Evolutionary conservation across 2,113 vertebrate species (phyloP).

Genomic region (Microtus richardsoni): DNA sequence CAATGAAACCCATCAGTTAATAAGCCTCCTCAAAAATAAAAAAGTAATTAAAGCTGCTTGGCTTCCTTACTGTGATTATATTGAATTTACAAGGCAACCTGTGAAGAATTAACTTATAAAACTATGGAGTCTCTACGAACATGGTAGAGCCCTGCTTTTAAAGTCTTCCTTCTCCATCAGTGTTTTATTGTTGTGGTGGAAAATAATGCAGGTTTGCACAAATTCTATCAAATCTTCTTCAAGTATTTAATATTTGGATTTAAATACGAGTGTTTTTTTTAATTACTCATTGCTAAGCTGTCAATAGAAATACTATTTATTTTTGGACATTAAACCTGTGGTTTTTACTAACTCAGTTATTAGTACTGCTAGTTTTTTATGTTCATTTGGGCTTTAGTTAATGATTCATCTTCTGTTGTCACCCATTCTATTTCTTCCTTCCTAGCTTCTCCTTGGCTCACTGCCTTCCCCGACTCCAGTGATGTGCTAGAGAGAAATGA

Average conservation of each 20-base stretch:
- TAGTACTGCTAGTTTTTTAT: background rate
- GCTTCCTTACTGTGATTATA: background rate
- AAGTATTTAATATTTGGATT: background rate
- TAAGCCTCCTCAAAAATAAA: background rate
- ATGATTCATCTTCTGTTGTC: background rate
- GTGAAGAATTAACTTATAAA: background rate
- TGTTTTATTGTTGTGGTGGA: background rate
- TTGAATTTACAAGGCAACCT: background rate
- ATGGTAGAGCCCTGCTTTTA: background rate
- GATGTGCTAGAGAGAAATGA: background rate
- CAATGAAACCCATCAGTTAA: background rate
- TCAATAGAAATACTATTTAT: background rate
- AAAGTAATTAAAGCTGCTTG: background rate
- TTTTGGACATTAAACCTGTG: background rate
- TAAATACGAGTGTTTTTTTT: background rate
- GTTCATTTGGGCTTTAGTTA: background rate
- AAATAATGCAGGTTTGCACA: background rate
- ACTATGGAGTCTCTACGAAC: background rate
- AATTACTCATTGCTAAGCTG: background rate
- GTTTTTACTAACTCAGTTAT: background rate
- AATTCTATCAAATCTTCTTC: background rate
- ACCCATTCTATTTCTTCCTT: background rate
- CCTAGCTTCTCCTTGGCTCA: background rate
- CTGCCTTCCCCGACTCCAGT: background rate
- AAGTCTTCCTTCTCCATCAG: background rate